Evolutionary conservation across 2,797 vertebrate genomes (phyloP), one percentile per base, ranked within the genome.

Genomic region (Carduelis carduelis): DNA sequence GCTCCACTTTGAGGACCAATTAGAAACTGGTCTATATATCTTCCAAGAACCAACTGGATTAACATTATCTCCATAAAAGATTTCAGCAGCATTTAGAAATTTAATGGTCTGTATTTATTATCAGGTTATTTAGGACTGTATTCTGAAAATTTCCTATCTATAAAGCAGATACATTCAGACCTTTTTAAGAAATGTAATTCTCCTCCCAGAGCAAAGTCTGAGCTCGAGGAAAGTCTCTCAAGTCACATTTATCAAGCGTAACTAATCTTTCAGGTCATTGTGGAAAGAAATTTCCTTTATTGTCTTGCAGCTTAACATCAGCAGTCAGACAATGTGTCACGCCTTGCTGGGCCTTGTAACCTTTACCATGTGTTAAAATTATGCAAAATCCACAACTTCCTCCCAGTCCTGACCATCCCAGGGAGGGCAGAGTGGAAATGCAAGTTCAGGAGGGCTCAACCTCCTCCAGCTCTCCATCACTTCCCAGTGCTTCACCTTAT

Each of bases 261-360:
- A 89, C 83, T 92, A 63, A 94, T 93, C 88, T 95, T 82, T 57
- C 84, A 92, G 64, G 81, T 87, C 72, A 61, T 89, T 87, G 85
- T 71, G 53, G 64, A 85, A 74, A 95, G 60, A 82, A 91, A 93
- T 84, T 32, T 71, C 22, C 53, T 91, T 87, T 72, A 76, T 87
- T 94, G 70, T 81, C 88, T 90, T 86, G 78, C 87, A 66, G 49
- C 70, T 92, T 81, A 49, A 28, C 56, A 66, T 5, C 83, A 57
- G 78, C 81, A 77, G 63, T 23, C 77, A 87, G 81, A 70, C 28
- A 35, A 44, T 5, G 64, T 68, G 57, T 63, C 70, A 80, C 8
- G 5, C 60, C 3, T 27, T 76, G 69, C 86, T 93, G 34, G 57
- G 83, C 30, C 83, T 63, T 56, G 37, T 66, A 65, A 89, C 75